Evolutionary conservation across 2,113 vertebrate species (phyloP).

Genomic region (Daphoenositta chrysoptera): DNA sequence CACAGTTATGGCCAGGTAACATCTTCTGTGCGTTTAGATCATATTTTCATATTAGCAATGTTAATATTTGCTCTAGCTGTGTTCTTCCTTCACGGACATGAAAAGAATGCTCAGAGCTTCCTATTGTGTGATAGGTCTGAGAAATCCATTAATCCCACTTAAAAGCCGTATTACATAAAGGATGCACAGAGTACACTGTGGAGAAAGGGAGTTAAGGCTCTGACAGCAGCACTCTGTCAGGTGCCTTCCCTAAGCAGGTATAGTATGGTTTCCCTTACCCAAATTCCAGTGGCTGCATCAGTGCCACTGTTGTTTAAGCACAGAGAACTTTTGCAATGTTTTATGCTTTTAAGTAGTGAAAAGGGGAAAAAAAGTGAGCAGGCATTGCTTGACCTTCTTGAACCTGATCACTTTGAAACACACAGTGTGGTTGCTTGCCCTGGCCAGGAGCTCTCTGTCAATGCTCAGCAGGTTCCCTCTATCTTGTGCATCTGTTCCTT

Average conservation of each 20-base stretch:
- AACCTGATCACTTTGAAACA: not conserved
- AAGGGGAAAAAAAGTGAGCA: not conserved
- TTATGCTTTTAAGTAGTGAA: not conserved
- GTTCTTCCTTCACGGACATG: not conserved
- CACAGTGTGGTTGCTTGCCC: not conserved
- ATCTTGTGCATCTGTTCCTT: not conserved
- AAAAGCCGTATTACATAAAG: not conserved
- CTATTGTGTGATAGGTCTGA: not conserved
- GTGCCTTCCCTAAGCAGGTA: not conserved
- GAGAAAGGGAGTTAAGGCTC: not conserved
- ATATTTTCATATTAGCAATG: not conserved
- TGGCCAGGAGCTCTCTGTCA: not conserved
- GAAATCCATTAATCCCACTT: not conserved
- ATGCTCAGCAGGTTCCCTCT: not conserved
- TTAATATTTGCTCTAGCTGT: not conserved
- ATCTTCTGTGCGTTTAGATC: not conserved
- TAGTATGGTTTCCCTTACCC: not conserved
- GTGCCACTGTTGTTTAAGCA: not conserved
- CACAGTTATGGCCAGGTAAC: not conserved
- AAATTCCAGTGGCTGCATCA: not conserved
- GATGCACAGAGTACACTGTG: accelerated
- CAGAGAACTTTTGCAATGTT: not conserved
- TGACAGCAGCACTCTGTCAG: not conserved
- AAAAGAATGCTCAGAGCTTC: not conserved
- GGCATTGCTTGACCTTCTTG: not conserved